These are phyloP conservation scores for Camponotus pennsylvanicus DNA, from an alignment of 1,140 invertebrate genomes.

Conservation along the genomic window DNA sequence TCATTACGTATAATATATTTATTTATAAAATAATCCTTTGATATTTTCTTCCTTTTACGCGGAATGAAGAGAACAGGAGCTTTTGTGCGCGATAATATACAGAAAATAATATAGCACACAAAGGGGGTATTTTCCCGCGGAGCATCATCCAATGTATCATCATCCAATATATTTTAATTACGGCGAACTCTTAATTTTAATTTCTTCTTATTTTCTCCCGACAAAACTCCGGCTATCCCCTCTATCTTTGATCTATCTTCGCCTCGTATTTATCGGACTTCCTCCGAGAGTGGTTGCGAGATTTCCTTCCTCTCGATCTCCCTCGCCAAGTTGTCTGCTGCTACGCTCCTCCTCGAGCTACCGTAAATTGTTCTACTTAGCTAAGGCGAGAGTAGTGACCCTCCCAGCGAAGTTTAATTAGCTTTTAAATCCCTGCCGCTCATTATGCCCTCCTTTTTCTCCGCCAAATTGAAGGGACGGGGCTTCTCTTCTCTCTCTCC, in stretches of 20 bases:
- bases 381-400: slow-evolving; percentile 59
- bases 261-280: slow-evolving; percentile 57
- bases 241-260: slow-evolving; percentile 51
- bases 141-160: not conserved
- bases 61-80: not conserved
- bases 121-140: no score
- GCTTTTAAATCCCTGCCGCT: slow-evolving; percentile 63
- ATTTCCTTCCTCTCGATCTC: slow-evolving; percentile 55
- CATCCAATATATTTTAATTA: slow-evolving; percentile 26
- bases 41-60: slow-evolving; percentile 4
- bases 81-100: not conserved
- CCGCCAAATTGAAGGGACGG: slow-evolving; percentile 49
- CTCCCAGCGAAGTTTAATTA: slow-evolving; percentile 60
- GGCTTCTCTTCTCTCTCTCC: not conserved
- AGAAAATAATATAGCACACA: not conserved
- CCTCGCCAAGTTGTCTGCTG: slow-evolving; percentile 49
- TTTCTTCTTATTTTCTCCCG: not conserved
- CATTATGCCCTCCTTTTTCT: slow-evolving; percentile 62
- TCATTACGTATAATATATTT: no score
- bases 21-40: not conserved
- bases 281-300: slow-evolving; percentile 29
- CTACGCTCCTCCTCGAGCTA: slow-evolving; percentile 52
- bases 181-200: slow-evolving; percentile 6
- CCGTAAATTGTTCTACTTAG: slow-evolving; percentile 63
- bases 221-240: not conserved